Conservation (phyloP, 2,888 invertebrate genomes). For the Tetranychus piercei region DNA sequence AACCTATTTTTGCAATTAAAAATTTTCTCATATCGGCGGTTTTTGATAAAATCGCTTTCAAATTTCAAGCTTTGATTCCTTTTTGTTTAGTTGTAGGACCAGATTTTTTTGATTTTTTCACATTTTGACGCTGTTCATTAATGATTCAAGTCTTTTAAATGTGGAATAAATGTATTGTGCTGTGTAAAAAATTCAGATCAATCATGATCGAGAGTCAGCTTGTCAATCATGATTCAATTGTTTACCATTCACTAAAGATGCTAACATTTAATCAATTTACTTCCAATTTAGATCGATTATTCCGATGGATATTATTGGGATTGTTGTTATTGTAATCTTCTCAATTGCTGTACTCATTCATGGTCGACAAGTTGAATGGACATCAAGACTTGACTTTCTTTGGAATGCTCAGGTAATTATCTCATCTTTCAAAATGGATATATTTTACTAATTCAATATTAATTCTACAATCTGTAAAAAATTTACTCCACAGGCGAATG, state of each 20-base stretch:
- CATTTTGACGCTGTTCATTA: no score
- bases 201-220: no score
- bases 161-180: no score
- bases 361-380: conserved; percentile 62
- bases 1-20: no score
- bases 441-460: background rate
- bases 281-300: conserved; percentile 40
- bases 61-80: no score
- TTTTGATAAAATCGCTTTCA: no score
- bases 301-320: conserved; percentile 52
- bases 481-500: conserved; percentile 46
- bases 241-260: background rate
- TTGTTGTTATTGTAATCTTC: conserved; percentile 56
- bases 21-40: no score
- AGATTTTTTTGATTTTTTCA: no score
- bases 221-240: no score
- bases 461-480: background rate
- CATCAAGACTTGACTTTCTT: conserved; percentile 46
- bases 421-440: conserved; percentile 17
- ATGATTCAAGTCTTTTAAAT: no score
- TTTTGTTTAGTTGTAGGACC: no score
- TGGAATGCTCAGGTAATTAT: conserved; percentile 35
- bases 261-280: background rate
- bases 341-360: conserved; percentile 64
- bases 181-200: no score